Base-by-base conservation (phyloP, 2,888 invertebrate genomes). In the Tillus elongatus region DNA sequence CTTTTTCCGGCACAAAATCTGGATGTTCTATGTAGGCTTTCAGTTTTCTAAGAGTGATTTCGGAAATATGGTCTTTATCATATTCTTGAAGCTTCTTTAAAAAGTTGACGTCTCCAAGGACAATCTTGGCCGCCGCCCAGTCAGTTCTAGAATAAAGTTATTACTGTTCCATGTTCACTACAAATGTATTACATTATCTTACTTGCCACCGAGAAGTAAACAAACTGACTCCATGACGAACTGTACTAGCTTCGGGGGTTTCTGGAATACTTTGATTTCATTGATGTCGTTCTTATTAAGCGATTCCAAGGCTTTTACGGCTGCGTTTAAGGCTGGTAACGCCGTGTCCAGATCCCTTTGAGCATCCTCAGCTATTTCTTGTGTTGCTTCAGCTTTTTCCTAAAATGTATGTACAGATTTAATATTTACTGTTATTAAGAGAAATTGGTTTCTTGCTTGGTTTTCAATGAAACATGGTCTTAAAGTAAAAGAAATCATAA, bases 201-300 rank as follows among this genome's bases (percentile, higher is more conserved):
- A 88, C 89, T 91, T 91, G 39, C 77, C 73, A 2, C 81, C 82
- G 4, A 92, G 64, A 0, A 93, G 69, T 42, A 91, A 75, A 63
- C 89, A 89, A 6, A 93, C 84, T 4, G 91, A 82, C 63, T 93
- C 92, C 89, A 93, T 88, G 2, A 91, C 91, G 49, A 86, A 87
- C 43, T 79, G 77, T 3, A 93, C 91, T 4, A 92, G 67, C 11
- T 77, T 74, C 0, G 93, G 92, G 0, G 92, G 92, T 53, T 89
- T 88, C 47, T 82, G 81, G 58, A 91, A 91, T 0, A 87, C 89
- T 55, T 85, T 80, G 35, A 93, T 67, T 63, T 93, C 92, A 60
- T 88, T 85, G 36, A 93, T 89, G 56, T 93, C 92, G 24, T 79
- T 83, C 61, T 92, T 92, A 57, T 89, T 91, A 10, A 93, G 68